phyloP scores from a whole-genome alignment of 2,888 invertebrate genomes.

The Linnaemya tessellans region DNA sequence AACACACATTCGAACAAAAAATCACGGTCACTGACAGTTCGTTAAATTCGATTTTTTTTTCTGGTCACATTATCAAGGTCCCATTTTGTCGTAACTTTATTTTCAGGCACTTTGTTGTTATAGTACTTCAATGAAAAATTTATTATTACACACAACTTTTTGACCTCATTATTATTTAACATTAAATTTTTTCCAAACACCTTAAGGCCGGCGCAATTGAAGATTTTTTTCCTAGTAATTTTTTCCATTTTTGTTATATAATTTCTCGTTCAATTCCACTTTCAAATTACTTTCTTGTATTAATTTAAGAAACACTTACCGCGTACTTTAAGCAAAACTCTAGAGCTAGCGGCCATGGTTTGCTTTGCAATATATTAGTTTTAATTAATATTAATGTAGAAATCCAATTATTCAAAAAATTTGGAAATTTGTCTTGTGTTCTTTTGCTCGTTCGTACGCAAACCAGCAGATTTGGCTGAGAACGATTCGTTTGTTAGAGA shows the following conservation, averaged over 20 bases:
- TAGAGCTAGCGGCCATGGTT: constrained; percentile 85
- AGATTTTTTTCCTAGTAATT: constrained; percentile 6
- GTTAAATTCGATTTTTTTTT: constrained; percentile 27
- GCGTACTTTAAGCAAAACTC: constrained; percentile 85
- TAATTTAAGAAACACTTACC: constrained; percentile 82
- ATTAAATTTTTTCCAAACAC: constrained; percentile 5
- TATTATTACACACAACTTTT: constrained; percentile 10
- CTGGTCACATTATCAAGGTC: constrained; percentile 41
- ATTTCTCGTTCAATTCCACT: constrained; percentile 55
- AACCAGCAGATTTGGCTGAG: constrained; percentile 48
- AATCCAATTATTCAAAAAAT: constrained; percentile 65
- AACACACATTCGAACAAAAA: constrained; percentile 21
- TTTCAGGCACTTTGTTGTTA: background rate
- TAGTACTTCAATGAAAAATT: background rate
- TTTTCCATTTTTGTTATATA: constrained; percentile 59
- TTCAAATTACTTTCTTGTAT: constrained; percentile 72
- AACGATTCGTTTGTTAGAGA: constrained; percentile 33
- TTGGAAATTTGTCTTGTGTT: constrained; percentile 72
- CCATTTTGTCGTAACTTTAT: constrained; percentile 24
- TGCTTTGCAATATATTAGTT: constrained; percentile 69
- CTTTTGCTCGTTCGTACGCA: constrained; percentile 71
- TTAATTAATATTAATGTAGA: constrained; percentile 45
- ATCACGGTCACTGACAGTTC: constrained; percentile 61
- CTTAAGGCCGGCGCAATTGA: constrained; percentile 17
- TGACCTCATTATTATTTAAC: constrained; percentile 23